These are phyloP conservation scores for Dryomyza anilis DNA, from an alignment of 2,888 invertebrate species.

Conservation along the genomic window DNA sequence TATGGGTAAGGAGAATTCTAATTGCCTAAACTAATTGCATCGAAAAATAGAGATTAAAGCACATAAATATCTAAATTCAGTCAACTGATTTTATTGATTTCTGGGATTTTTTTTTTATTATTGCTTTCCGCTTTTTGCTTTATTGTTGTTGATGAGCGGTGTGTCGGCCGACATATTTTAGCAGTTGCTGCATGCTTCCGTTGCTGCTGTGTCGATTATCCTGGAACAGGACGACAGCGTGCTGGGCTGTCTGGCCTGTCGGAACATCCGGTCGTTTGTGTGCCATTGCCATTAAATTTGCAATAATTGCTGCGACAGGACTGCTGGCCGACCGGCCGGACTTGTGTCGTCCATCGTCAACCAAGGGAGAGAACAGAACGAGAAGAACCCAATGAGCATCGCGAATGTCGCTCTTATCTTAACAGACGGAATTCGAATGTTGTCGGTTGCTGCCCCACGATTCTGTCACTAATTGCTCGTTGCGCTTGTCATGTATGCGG, in stretches of 20 bases:
- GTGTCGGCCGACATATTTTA: no score
- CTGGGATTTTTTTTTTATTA: no score
- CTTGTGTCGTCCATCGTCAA: not conserved
- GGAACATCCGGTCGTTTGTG: slow-evolving; percentile 23
- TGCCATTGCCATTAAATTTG: slow-evolving; percentile 21
- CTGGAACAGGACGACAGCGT: slow-evolving; percentile 14
- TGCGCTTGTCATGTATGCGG: not conserved
- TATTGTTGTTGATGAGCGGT: no score
- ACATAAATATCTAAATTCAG: no score
- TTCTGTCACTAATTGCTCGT: not conserved
- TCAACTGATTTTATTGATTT: no score
- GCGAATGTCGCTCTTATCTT: not conserved
- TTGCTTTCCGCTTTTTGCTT: no score
- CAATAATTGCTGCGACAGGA: slow-evolving; percentile 14
- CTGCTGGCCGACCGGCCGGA: not conserved
- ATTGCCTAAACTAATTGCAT: no score
- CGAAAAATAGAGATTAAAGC: no score
- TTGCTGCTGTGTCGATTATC: slow-evolving; percentile 21
- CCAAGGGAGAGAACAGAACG: no score
- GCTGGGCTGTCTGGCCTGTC: not conserved
- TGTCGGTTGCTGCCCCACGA: not conserved
- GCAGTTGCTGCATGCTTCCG: slow-evolving; percentile 23
- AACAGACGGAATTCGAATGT: not conserved
- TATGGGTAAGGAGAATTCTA: no score
- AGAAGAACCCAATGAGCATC: not conserved